These are phyloP conservation scores for Reticulitermes lucifugus DNA, from an alignment of 2,888 invertebrate species.

Conservation along the genomic window DNA sequence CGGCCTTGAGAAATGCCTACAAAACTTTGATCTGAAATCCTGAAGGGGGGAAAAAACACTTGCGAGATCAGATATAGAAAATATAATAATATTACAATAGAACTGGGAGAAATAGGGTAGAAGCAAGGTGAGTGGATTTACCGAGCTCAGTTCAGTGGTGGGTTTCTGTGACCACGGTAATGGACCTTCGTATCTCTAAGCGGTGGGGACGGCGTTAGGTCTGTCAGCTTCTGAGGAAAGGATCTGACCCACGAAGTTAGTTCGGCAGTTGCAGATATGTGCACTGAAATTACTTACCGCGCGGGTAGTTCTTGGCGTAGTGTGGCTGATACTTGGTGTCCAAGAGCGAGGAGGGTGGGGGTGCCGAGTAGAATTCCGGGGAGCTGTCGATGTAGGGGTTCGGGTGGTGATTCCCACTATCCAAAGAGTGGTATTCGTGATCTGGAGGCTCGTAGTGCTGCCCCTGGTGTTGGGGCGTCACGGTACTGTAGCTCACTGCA, in stretches of 20 bases:
- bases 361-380: conserved; percentile 79
- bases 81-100: too few relatives aligned
- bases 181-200: too few relatives aligned
- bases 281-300: conserved; percentile 67
- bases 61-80: too few relatives aligned
- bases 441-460: conserved; percentile 67
- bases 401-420: conserved; percentile 66
- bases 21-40: too few relatives aligned
- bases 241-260: too few relatives aligned
- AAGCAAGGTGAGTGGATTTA: too few relatives aligned
- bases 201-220: too few relatives aligned
- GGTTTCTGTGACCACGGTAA: neutral
- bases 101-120: too few relatives aligned
- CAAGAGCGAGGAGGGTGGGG: conserved; percentile 66
- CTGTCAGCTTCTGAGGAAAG: too few relatives aligned
- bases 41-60: too few relatives aligned
- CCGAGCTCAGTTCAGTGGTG: neutral
- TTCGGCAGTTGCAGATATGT: neutral
- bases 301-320: conserved; percentile 77
- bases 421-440: conserved; percentile 69
- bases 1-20: too few relatives aligned
- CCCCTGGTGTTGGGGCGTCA: conserved; percentile 60
- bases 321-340: conserved; percentile 80
- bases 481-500: conserved; percentile 54
- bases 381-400: conserved; percentile 74